These are phyloP conservation scores for Gymnarchus niloticus DNA, from an alignment of 2,113 vertebrate species.

Conservation along the genomic window DNA sequence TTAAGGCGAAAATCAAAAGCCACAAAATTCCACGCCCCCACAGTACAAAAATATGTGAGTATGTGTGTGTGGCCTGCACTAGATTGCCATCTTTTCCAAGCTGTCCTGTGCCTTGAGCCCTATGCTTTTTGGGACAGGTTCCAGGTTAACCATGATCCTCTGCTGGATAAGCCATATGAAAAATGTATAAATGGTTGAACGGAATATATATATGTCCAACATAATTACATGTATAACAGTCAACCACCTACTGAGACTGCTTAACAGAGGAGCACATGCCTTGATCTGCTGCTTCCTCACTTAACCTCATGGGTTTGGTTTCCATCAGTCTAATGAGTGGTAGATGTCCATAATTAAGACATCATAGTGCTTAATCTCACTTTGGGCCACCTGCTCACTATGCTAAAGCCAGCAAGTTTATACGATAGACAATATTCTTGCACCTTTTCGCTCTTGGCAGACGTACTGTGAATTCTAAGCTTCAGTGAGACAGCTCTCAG, in stretches of 20 bases:
- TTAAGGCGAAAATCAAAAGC: neutral
- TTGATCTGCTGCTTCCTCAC: neutral
- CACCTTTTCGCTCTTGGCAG: neutral
- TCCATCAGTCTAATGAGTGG: neutral
- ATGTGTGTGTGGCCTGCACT: neutral
- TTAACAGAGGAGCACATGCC: no score
- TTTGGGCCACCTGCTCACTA: neutral
- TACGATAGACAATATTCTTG: neutral
- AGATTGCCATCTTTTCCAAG: neutral
- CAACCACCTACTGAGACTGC: neutral
- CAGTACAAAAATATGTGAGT: neutral
- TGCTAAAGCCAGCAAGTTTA: neutral
- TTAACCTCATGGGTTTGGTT: neutral
- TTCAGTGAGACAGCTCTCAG: neutral
- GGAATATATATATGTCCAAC: neutral
- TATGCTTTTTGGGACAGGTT: neutral
- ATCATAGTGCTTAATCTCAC: neutral
- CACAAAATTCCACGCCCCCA: neutral
- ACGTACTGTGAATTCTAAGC: conserved; percentile 26
- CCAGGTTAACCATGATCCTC: neutral
- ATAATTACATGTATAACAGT: neutral
- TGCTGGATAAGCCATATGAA: neutral
- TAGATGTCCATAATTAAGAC: neutral
- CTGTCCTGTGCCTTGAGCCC: neutral
- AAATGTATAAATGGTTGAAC: neutral